These are phyloP conservation scores for Sternotherus odoratus DNA, from an alignment of 2,797 vertebrate species.

Conservation along the genomic window DNA sequence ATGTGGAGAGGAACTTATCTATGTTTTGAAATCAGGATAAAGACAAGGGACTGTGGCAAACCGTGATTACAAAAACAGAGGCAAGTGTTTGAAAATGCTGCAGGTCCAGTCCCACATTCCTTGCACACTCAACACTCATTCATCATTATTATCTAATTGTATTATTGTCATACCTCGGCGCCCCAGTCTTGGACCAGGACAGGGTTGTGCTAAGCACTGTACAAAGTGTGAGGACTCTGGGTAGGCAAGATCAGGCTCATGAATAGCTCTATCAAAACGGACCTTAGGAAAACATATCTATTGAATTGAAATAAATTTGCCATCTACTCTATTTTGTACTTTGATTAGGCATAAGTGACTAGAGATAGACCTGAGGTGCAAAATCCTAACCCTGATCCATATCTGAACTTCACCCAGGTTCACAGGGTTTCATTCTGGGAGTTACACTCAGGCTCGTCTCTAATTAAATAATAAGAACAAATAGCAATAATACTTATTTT, in stretches of 20 bases:
- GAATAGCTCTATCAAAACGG: not conserved
- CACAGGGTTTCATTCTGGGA: not conserved
- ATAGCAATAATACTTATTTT: not conserved
- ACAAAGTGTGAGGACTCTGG: not conserved
- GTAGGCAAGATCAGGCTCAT: not conserved
- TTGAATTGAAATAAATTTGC: not conserved
- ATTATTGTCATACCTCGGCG: not conserved
- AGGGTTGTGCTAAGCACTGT: not conserved
- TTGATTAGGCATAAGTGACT: too few relatives aligned
- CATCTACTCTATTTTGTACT: not conserved
- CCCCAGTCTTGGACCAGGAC: not conserved
- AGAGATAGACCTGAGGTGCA: not conserved
- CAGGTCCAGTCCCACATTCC: fast-evolving
- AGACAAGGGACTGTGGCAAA: not conserved
- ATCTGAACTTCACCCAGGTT: not conserved
- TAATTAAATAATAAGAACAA: not conserved
- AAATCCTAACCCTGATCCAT: not conserved
- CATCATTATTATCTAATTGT: not conserved
- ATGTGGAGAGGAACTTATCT: not conserved
- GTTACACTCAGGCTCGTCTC: not conserved
- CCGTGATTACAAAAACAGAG: not conserved
- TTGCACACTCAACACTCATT: not conserved
- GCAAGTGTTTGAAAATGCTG: not conserved
- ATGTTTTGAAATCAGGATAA: constrained; percentile 6
- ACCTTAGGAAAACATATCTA: not conserved